Conservation (phyloP, 1,140 invertebrate species). For the Lepidostoma basale region DNA sequence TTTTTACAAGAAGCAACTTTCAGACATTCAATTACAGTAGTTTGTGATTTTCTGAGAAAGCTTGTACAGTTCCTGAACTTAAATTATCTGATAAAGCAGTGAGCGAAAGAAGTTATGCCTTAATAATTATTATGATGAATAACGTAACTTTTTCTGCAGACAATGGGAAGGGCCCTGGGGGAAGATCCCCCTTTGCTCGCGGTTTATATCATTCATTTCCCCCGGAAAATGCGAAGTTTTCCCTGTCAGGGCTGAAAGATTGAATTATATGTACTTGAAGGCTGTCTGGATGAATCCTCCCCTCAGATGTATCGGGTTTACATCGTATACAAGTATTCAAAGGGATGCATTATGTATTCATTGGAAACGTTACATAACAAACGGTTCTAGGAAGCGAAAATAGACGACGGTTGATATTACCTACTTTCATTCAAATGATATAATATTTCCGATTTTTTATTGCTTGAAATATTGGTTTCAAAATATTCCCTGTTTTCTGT, state of each 20-base stretch:
- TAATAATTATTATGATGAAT: background rate
- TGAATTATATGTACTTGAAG: background rate
- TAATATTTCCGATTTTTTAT: no score
- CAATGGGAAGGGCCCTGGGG: background rate
- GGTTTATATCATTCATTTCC: conserved; percentile 1
- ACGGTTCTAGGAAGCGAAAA: no score
- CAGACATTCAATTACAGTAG: background rate
- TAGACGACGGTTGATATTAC: no score
- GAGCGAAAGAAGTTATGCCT: background rate
- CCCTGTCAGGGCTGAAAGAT: background rate
- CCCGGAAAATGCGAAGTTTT: background rate
- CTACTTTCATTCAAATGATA: no score
- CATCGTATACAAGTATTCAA: background rate
- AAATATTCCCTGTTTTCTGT: no score
- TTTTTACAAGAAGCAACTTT: no score
- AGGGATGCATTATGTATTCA: background rate
- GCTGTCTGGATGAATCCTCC: background rate
- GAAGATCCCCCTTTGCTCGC: background rate
- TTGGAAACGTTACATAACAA: background rate
- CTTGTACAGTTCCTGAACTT: background rate
- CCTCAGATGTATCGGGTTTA: background rate
- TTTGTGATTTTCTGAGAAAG: background rate
- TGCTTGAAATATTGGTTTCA: no score
- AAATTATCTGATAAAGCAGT: background rate
- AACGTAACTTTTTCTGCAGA: background rate